A percentile compares a stretch with the other conserved stretches of the same genome.
Conservation (phyloP, 1,140 invertebrate genomes). For the Eciton burchellii region DNA sequence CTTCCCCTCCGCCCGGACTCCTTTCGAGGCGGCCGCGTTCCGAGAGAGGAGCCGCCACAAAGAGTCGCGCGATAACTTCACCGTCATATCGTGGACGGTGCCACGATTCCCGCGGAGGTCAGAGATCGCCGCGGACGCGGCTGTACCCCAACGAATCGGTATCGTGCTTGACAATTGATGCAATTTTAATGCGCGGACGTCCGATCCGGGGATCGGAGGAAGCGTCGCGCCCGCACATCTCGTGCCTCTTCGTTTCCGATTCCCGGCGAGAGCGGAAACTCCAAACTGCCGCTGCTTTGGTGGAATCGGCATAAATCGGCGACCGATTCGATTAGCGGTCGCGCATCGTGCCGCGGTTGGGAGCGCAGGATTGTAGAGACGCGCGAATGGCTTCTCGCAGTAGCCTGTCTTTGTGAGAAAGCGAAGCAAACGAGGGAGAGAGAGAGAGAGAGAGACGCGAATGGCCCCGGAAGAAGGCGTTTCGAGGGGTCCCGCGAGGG, state of each 20-base stretch:
- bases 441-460: conserved; percentile 5
- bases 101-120: conserved; percentile 51
- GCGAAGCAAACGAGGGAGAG: conserved; percentile 17
- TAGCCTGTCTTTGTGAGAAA: conserved; percentile 53
- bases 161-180: conserved; percentile 39
- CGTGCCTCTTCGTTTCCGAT: too few species aligned
- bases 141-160: conserved; percentile 67
- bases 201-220: background rate
- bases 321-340: conserved; percentile 19
- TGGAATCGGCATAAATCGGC: background rate
- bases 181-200: conserved; percentile 17
- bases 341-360: conserved; percentile 14
- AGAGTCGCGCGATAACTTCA: conserved; percentile 63
- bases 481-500: background rate
- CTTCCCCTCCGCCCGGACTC: too few species aligned
- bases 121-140: conserved; percentile 55
- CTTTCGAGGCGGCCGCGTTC: conserved; percentile 61
- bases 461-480: background rate
- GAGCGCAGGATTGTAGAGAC: conserved; percentile 60
- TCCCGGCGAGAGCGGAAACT: too few species aligned
- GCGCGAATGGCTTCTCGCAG: conserved; percentile 67
- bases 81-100: conserved; percentile 67
- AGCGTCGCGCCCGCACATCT: too few species aligned
- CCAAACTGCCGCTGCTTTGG: too few species aligned
- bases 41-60: conserved; percentile 57